Evolutionary conservation across 2,113 vertebrate genomes (phyloP), one percentile per base, ranked within the genome.

Genomic region (Bubo blakistoni): DNA sequence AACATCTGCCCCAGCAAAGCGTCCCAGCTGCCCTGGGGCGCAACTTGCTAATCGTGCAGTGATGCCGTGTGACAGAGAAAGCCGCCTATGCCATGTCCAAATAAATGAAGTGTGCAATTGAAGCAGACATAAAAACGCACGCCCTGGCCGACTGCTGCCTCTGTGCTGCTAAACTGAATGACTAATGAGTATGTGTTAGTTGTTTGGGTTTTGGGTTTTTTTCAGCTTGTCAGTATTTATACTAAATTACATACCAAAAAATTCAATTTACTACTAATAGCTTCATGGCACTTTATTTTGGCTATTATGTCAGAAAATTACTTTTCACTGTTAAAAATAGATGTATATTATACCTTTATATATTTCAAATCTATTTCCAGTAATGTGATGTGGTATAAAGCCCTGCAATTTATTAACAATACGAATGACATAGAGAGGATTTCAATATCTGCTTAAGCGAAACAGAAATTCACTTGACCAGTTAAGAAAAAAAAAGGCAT

Each of bases 1-100:
- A 98, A 98, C 98, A 99, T 98, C 98, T 98, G 98, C 98, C 98
- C 98, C 94, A 93, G 98, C 95, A 20, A 73, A 86, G 97, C 96
- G 86, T 97, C 98, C 97, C 98, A 97, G 98, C 98, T 98, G 98
- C 98, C 98, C 97, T 52, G 92, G 96, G 97, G 98, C 96, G 4
- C 98, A 97, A 98, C 96, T 94, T 82, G 84, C 97, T 97, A 97
- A 98, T 95, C 80, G 94, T 36, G 91, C 85, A 57, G 96, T 55
- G 96, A 96, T 93, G 97, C 95, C 15, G 32, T 52, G 80, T 94
- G 98, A 98, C 98, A 97, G 98, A 96, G 92, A 96, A 95, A 92
- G 97, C 97, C 81, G 97, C 96, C 98, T 91, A 84, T 96, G 97
- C 97, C 97, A 95, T 78, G 94, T 89, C 97, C 97, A 96, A 97